Base-by-base conservation (phyloP, 2,113 vertebrate genomes). In the Nothocercus nigrocapillus region DNA sequence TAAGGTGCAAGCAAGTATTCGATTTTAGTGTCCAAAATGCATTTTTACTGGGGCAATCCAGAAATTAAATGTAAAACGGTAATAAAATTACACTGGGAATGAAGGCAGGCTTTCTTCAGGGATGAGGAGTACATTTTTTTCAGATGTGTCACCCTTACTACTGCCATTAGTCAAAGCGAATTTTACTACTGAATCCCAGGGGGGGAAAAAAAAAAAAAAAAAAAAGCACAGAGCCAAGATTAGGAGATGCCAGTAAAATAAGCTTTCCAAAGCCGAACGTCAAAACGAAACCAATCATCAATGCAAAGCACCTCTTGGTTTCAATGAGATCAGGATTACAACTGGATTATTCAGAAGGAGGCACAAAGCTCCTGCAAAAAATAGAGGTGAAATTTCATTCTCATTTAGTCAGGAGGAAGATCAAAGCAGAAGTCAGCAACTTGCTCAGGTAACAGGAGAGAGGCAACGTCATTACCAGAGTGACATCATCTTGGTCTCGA, bases 401-500 rank as follows among this genome's bases (percentile, higher is more conserved):
- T 93, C 66, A 42, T 73, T 94, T 84, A 79, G 54, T 90, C 86
- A 94, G 1, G 17, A 90, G 40, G 44, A 82, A 89, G 63, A 83
- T 42, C 74, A 85, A 92, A 96, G 80, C 47, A 96, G 69, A 53
- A 94, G 80, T 96, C 90, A 95, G 92, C 88, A 94, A 66, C 47
- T 87, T 91, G 20, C 83, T 54, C 92, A 77, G 15, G 58, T 70
- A 73, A 27, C 0, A 6, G 62, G 56, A 88, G 77, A 88, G 77
- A 94, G 83, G 90, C 90, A 95, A 64, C 85, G 59, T 95, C 86
- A 94, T 62, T 94, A 83, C 58, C 20, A 86, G 67, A 94, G 76
- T 96, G 88, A 95, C 94, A 96, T 82, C 80, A 97, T 54, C 63
- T 83, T 87, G 96, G 54, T 28, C 82, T 89, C 70, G 47, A 62